phyloP scores from a whole-genome alignment of 1,140 invertebrate genomes.

The Drosophila bocki region DNA sequence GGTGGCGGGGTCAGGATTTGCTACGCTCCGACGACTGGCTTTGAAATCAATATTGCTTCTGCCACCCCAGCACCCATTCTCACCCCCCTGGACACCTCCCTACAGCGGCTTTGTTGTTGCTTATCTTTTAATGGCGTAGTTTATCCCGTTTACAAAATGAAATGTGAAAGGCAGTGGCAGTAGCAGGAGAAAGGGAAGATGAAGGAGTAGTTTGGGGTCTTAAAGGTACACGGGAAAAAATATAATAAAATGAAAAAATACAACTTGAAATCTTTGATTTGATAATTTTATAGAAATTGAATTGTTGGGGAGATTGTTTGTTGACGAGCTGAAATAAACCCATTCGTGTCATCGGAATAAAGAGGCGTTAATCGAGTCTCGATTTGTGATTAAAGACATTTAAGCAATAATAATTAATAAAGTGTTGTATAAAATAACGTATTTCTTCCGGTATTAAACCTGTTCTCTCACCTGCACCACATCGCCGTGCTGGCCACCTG shows the following conservation, averaged over 20 bases:
- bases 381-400: not conserved
- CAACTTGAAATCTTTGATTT: not conserved
- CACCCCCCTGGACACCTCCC: not conserved
- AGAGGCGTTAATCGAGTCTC: not conserved
- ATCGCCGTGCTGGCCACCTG: conserved; percentile 92
- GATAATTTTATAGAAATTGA: not conserved
- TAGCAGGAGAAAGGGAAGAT: not conserved
- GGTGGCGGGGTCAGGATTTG: conserved; percentile 51
- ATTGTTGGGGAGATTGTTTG: not conserved
- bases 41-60: conserved; percentile 76
- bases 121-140: conserved; percentile 81
- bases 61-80: conserved; percentile 1
- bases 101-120: conserved; percentile 46
- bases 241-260: not conserved
- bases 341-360: not conserved
- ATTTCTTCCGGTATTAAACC: not conserved
- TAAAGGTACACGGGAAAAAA: conserved; percentile 7
- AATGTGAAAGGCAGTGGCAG: conserved; percentile 60
- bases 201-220: not conserved
- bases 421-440: too few species aligned
- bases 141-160: conserved; percentile 76
- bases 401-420: not conserved
- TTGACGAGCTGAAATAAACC: not conserved
- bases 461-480: conserved; percentile 90
- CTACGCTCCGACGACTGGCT: conserved; percentile 57